phyloP scores from a whole-genome alignment of 1,140 invertebrate genomes.

The Venustaconcha ellipsiformis region DNA sequence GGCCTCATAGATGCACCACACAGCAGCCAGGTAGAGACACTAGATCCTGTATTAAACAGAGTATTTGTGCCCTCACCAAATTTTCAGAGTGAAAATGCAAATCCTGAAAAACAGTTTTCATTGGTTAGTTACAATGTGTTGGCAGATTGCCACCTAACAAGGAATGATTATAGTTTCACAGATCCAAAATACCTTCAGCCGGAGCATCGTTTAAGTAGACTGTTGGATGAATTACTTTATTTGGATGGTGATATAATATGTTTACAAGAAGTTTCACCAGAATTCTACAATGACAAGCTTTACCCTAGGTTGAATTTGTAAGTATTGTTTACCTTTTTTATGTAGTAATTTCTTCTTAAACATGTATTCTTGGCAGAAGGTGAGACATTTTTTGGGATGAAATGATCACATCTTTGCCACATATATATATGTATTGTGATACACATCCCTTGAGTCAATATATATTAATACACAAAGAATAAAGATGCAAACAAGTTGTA shows the following conservation, averaged over 20 bases:
- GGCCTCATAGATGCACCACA: background rate
- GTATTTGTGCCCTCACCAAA: conserved; percentile 50
- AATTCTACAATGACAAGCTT: conserved; percentile 50
- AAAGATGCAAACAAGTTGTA: too few relatives aligned
- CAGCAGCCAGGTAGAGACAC: background rate
- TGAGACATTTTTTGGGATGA: too few relatives aligned
- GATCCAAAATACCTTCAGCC: conserved; percentile 46
- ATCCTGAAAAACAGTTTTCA: conserved; percentile 53
- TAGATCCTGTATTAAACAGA: conserved; percentile 45
- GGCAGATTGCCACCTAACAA: conserved; percentile 62
- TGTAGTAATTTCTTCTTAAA: too few relatives aligned
- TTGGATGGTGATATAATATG: conserved; percentile 65
- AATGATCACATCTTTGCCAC: too few relatives aligned
- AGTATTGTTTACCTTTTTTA: conserved; percentile 19
- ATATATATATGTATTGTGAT: too few relatives aligned
- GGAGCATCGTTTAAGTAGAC: conserved; percentile 48
- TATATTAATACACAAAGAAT: too few relatives aligned
- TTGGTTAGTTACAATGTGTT: conserved; percentile 66
- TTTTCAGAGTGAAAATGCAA: conserved; percentile 27
- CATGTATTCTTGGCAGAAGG: too few relatives aligned
- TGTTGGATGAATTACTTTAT: conserved; percentile 61
- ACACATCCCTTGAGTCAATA: too few relatives aligned
- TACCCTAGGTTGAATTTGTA: conserved; percentile 55
- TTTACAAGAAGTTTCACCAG: conserved; percentile 64
- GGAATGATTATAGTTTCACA: conserved; percentile 60